These are phyloP conservation scores for Parazoanthus swiftii DNA, from an alignment of 92 coral and sea anemone species.

Conservation along the genomic window DNA sequence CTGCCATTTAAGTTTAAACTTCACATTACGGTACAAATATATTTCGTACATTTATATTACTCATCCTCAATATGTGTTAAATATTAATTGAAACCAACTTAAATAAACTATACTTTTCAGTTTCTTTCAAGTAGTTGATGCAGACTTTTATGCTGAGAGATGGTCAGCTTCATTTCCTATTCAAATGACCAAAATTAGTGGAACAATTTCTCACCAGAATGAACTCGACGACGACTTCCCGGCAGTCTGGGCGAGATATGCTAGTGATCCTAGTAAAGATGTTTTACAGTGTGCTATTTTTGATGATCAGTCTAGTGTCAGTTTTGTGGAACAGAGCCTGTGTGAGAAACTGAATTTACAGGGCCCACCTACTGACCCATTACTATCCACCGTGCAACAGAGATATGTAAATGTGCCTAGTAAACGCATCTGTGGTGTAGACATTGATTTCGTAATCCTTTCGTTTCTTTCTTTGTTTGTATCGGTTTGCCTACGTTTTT, in stretches of 20 bases:
- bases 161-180: too few relatives aligned
- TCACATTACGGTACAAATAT: too few relatives aligned
- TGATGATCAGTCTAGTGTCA: constrained; percentile 47
- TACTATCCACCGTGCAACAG: background rate
- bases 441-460: background rate
- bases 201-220: too few relatives aligned
- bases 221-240: too few relatives aligned
- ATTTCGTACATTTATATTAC: too few relatives aligned
- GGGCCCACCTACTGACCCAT: constrained; percentile 49
- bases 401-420: constrained; percentile 44
- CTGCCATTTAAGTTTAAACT: too few relatives aligned
- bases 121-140: too few relatives aligned
- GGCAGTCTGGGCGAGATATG: constrained; percentile 40
- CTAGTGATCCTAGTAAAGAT: constrained; percentile 38
- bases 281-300: constrained; percentile 45
- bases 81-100: too few relatives aligned
- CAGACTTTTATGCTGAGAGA: too few relatives aligned
- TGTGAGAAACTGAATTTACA: constrained; percentile 37
- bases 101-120: too few relatives aligned
- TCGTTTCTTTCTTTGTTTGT: background rate
- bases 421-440: constrained; percentile 49
- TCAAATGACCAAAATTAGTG: too few relatives aligned
- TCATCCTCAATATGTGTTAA: too few relatives aligned
- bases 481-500: constrained; percentile 19
- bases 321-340: constrained; percentile 30